Evolutionary conservation across 2,888 invertebrate species (phyloP).

Genomic region (Ophraella communa): DNA sequence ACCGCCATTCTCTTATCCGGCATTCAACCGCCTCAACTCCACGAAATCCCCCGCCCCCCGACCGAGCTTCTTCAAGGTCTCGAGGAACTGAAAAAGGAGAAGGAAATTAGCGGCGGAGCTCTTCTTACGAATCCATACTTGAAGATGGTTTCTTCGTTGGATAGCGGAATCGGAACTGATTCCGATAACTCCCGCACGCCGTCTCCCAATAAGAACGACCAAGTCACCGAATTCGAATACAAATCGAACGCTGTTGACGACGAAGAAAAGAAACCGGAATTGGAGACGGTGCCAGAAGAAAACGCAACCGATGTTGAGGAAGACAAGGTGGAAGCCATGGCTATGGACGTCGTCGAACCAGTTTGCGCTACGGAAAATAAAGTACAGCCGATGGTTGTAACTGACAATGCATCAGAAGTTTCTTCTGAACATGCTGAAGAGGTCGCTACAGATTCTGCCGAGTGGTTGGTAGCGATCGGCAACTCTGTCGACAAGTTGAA

Average conservation of each 20-base stretch:
- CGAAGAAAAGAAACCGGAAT: not conserved
- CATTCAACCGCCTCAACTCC: not conserved
- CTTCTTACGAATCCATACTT: not conserved
- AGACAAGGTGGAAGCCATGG: not conserved
- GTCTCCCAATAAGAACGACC: not conserved
- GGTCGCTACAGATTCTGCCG: not conserved
- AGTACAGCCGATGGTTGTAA: not conserved
- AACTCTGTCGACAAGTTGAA: slow-evolving; percentile 11
- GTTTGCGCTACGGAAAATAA: not conserved
- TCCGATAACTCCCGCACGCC: not conserved
- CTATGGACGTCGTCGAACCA: not conserved
- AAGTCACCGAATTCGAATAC: not conserved
- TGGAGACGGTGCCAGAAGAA: not conserved
- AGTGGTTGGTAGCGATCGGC: not conserved
- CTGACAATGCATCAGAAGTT: not conserved
- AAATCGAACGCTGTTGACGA: not conserved
- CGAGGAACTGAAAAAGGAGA: slow-evolving; percentile 14
- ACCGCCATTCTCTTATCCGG: slow-evolving; percentile 43
- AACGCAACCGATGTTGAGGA: not conserved
- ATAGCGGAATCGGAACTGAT: not conserved
- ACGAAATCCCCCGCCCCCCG: not conserved
- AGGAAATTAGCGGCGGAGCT: not conserved
- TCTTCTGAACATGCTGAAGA: not conserved
- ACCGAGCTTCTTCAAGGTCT: slow-evolving; percentile 31
- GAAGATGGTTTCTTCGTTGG: not conserved